Evolutionary conservation across 2,888 invertebrate species (phyloP).

Genomic region (Macrophya annulata): DNA sequence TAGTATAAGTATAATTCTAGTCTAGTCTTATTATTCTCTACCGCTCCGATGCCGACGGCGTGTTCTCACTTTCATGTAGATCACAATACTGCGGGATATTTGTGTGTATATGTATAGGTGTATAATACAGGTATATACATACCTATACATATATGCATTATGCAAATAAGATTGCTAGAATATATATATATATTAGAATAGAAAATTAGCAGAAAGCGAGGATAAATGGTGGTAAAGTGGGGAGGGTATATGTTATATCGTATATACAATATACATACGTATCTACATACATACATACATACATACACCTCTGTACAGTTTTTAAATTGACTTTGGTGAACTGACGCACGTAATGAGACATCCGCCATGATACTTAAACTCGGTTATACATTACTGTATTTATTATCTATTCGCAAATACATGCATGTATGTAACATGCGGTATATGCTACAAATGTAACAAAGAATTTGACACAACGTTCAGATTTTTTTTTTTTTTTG

Average conservation of each 20-base stretch:
- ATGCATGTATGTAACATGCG: not conserved
- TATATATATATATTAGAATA: not conserved
- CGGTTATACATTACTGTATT: not conserved
- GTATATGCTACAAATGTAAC: not conserved
- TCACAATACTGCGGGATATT: constrained; percentile 18
- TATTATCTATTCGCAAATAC: not conserved
- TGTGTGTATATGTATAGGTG: not conserved
- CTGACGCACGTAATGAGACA: constrained; percentile 53
- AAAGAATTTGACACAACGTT: constrained; percentile 28
- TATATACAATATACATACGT: not conserved
- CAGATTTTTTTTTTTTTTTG: not conserved
- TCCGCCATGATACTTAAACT: constrained; percentile 35
- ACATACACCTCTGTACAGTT: not conserved
- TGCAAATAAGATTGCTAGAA: constrained; percentile 12
- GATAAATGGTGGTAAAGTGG: not conserved
- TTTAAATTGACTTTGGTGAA: constrained; percentile 49
- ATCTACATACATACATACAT: not conserved
- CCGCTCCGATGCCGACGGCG: constrained; percentile 2
- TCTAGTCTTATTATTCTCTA: not conserved
- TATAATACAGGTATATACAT: not conserved
- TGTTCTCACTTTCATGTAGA: constrained; percentile 19
- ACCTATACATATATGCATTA: not conserved
- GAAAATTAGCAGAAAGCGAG: constrained; percentile 34
- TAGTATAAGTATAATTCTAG: not conserved
- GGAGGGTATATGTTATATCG: not conserved